A percentile compares a stretch with the other conserved stretches of the same genome.
Conservation (phyloP, 2,113 vertebrate genomes). For the Sapajus apella region DNA sequence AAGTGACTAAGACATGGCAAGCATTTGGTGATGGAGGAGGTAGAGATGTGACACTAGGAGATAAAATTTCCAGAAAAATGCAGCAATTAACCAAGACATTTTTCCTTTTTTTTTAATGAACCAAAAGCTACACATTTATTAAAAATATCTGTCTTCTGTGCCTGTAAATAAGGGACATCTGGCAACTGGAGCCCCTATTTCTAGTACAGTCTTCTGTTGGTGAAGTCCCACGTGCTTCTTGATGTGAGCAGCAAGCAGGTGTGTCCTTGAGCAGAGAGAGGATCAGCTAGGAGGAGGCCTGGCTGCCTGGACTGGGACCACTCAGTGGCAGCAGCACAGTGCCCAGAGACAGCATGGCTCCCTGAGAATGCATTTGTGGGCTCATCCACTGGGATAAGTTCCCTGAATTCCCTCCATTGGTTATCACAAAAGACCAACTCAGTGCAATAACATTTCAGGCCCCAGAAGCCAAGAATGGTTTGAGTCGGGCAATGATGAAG, state of each 20-base stretch:
- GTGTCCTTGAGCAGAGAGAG: neutral
- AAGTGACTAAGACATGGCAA: neutral
- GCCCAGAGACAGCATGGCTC: no score
- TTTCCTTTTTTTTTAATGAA: neutral
- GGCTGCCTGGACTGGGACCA: neutral
- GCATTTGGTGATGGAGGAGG: neutral
- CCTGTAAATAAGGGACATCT: neutral
- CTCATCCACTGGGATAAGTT: no score
- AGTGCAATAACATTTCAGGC: neutral
- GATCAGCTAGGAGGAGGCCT: neutral
- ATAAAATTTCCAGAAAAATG: neutral
- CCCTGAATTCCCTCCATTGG: rapidly evolving
- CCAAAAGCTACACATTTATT: neutral
- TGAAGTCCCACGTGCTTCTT: neutral
- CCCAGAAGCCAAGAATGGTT: neutral
- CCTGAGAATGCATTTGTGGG: rapidly evolving
- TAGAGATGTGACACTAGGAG: neutral
- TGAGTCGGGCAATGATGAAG: neutral
- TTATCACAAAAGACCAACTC: neutral
- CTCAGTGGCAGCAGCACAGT: rapidly evolving
- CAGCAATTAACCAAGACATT: neutral
- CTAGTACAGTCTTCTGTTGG: neutral
- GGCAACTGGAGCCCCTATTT: neutral
- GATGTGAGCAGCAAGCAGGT: neutral
- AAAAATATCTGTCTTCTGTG: neutral